phyloP scores from a whole-genome alignment of 2,113 vertebrate genomes.

The Ellobius talpinus region DNA sequence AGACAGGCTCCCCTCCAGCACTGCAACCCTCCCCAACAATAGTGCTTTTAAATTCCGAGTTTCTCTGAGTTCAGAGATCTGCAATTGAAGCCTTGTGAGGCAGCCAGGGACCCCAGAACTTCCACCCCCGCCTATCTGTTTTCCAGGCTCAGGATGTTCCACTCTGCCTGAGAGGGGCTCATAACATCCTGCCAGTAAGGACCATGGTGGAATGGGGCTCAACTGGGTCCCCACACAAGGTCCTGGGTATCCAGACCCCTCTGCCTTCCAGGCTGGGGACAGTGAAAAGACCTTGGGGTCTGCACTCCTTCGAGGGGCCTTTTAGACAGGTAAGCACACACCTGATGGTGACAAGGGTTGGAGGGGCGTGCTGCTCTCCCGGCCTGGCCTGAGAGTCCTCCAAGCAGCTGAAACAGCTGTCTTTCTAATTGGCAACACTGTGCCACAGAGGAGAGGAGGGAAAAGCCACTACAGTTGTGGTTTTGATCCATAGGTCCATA shows the following conservation, averaged over 20 bases:
- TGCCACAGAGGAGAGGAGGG: accelerated
- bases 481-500: neutral
- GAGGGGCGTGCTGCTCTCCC: neutral
- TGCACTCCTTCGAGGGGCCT: neutral
- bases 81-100: neutral
- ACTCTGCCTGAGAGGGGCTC: neutral
- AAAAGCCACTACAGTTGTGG: neutral
- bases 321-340: neutral
- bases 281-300: neutral
- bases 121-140: neutral
- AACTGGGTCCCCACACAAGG: neutral
- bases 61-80: neutral
- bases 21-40: neutral
- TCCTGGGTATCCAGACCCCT: neutral
- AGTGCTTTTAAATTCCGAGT: neutral
- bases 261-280: neutral
- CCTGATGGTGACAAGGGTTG: neutral
- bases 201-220: neutral
- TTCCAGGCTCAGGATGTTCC: neutral
- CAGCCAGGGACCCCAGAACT: neutral
- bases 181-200: neutral
- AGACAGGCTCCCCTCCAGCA: too few relatives aligned
- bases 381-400: neutral
- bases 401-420: neutral
- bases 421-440: neutral